Percentiles rank a stretch among this genome's conserved stretches.
Conservation (phyloP, 2,113 vertebrate species). For the Ceuthmochares aereus region DNA sequence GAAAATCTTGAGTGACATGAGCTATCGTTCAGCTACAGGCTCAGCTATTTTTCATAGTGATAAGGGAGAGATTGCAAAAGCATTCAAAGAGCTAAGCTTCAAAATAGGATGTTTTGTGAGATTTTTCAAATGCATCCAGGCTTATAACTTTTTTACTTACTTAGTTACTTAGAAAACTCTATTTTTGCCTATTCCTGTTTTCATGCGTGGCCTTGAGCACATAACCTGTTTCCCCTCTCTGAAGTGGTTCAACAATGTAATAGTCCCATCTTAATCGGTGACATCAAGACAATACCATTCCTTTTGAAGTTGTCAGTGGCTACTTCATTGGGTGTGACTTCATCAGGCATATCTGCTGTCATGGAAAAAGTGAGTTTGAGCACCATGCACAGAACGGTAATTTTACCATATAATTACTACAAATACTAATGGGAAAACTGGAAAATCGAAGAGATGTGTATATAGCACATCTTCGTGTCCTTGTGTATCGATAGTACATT, state of each 20-base stretch:
- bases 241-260: background rate
- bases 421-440: background rate
- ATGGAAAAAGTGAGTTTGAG: background rate
- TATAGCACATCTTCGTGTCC: background rate
- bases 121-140: background rate
- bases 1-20: background rate
- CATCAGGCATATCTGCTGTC: rapidly evolving
- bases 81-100: background rate
- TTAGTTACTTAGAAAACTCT: background rate
- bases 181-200: background rate
- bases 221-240: background rate
- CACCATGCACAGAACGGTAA: background rate
- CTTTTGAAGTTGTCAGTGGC: rapidly evolving
- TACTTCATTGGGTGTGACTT: background rate
- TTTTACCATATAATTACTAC: background rate
- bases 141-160: background rate
- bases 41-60: background rate
- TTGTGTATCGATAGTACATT: background rate
- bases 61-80: background rate
- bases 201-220: background rate
- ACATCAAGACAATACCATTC: background rate
- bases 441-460: background rate
- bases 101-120: background rate
- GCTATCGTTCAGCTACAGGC: background rate
- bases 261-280: background rate